These are phyloP conservation scores for Criorhina ranunculi DNA, from an alignment of 2,888 invertebrate genomes.

Conservation along the genomic window DNA sequence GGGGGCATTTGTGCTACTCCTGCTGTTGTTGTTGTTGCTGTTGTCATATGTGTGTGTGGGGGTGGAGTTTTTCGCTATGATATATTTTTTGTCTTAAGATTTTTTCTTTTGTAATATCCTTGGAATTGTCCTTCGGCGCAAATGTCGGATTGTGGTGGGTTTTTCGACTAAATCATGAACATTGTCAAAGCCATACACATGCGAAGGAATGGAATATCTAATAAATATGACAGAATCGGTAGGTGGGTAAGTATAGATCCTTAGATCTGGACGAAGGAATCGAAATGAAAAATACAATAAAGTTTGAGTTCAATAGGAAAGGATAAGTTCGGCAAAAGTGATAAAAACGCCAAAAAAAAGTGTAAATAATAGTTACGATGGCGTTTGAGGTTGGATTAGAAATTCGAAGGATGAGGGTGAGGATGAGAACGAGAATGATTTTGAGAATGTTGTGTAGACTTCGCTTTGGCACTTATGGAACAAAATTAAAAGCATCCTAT, in stretches of 20 bases:
- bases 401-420: neutral
- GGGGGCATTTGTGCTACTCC: slow-evolving; percentile 34
- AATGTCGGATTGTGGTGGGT: slow-evolving; percentile 13
- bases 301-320: neutral
- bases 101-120: slow-evolving; percentile 15
- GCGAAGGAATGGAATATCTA: slow-evolving; percentile 49
- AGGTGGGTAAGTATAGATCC: slow-evolving; percentile 6
- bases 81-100: slow-evolving; percentile 35
- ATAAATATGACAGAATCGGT: slow-evolving; percentile 41
- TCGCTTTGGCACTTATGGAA: too few species aligned
- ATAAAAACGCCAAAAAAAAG: slow-evolving; percentile 4
- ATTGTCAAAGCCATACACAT: slow-evolving; percentile 65
- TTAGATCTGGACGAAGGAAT: neutral
- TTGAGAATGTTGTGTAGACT: too few species aligned
- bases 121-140: slow-evolving; percentile 24
- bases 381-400: neutral
- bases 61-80: slow-evolving; percentile 18
- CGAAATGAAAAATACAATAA: slow-evolving; percentile 36
- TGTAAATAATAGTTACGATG: slow-evolving; percentile 6
- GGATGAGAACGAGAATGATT: too few species aligned
- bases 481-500: too few species aligned
- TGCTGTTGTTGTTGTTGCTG: slow-evolving; percentile 41
- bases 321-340: neutral
- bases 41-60: slow-evolving; percentile 34
- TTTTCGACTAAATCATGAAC: slow-evolving; percentile 53